Percentiles rank a stretch among this genome's conserved stretches.
phyloP scores from a whole-genome alignment of 2,888 invertebrate genomes.

The Cantharis rustica region DNA sequence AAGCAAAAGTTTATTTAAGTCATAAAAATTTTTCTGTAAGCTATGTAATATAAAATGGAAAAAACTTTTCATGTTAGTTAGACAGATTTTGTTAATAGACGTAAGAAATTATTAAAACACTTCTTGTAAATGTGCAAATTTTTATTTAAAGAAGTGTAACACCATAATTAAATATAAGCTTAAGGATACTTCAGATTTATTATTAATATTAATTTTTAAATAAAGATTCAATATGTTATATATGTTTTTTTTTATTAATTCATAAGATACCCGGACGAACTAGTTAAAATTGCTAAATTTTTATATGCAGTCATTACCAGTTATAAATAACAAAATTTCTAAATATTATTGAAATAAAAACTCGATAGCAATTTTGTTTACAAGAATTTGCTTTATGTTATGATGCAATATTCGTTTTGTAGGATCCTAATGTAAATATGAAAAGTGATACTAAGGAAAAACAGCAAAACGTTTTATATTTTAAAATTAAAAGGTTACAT shows the following conservation, averaged over 20 bases:
- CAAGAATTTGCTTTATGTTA: not conserved
- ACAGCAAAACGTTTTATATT: not conserved
- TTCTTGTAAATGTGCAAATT: slow-evolving; percentile 22
- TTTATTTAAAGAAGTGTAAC: slow-evolving; percentile 27
- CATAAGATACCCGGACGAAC: not conserved
- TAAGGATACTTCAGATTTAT: slow-evolving; percentile 32
- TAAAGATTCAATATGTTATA: slow-evolving; percentile 34
- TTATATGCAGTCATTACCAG: not conserved
- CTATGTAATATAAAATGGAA: slow-evolving; percentile 20
- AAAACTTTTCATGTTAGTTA: slow-evolving; percentile 17
- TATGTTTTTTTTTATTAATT: slow-evolving; percentile 8
- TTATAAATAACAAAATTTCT: not conserved
- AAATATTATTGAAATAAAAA: not conserved
- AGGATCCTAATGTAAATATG: not conserved
- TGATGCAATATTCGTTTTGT: not conserved
- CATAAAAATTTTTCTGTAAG: slow-evolving; percentile 6
- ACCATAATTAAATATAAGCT: slow-evolving; percentile 29
- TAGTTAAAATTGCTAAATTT: not conserved
- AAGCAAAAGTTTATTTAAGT: not conserved
- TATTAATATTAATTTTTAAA: slow-evolving; percentile 35
- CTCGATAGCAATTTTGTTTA: not conserved
- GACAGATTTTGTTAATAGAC: slow-evolving; percentile 13
- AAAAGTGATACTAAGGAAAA: not conserved
- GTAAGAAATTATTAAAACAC: slow-evolving; percentile 21
- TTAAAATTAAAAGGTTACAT: not conserved